A percentile compares a stretch with the other conserved stretches of the same genome.
Conservation (phyloP, 2,113 vertebrate species). For the Ophthalmolycus amberensis region DNA sequence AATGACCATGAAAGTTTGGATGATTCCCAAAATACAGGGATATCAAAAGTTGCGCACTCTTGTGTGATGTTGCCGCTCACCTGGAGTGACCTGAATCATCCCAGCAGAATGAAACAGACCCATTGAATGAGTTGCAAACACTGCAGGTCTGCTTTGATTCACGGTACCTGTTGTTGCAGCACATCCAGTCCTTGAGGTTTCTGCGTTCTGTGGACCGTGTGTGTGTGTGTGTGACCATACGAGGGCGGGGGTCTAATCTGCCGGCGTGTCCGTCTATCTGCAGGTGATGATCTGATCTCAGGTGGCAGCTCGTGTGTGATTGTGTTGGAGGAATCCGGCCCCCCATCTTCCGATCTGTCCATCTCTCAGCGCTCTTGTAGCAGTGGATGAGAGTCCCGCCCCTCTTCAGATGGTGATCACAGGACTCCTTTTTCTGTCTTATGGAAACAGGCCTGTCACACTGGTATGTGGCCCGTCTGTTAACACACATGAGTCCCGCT, state of each 20-base stretch:
- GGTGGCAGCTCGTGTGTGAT: constrained; percentile 52
- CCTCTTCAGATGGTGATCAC: constrained; percentile 61
- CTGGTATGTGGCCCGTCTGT: constrained; percentile 62
- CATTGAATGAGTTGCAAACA: not conserved
- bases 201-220: not conserved
- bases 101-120: not conserved
- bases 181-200: constrained; percentile 1
- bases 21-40: constrained; percentile 15
- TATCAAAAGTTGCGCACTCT: not conserved
- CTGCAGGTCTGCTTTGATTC: constrained; percentile 29
- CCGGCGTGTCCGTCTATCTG: constrained; percentile 23
- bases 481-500: constrained; percentile 30
- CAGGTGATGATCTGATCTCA: constrained; percentile 63
- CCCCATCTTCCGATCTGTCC: constrained; percentile 66
- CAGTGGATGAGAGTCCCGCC: constrained; percentile 54
- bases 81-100: not conserved
- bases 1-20: not conserved
- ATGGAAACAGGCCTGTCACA: constrained; percentile 55
- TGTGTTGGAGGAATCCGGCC: constrained; percentile 58
- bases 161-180: constrained; percentile 16
- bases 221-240: not conserved
- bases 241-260: constrained; percentile 9
- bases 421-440: constrained; percentile 55
- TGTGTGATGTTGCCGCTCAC: constrained; percentile 17
- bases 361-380: constrained; percentile 72